phyloP scores from a whole-genome alignment of 64 coral and sea anemone genomes.

The Pocillopora damicornis region DNA sequence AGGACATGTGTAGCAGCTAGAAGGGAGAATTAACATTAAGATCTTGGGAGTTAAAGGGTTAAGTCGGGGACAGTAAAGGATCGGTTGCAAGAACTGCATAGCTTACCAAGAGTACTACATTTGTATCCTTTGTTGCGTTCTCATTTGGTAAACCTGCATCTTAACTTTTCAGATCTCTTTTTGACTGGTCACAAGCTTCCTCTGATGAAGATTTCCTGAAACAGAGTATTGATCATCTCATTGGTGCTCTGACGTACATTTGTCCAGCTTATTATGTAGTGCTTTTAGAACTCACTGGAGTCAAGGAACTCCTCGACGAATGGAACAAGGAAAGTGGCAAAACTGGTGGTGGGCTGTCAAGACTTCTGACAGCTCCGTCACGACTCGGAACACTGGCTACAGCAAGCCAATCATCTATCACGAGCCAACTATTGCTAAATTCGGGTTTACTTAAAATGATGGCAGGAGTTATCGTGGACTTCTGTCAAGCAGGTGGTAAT shows the following conservation, averaged over 20 bases:
- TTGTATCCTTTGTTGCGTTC: no score
- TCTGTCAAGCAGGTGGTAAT: not conserved
- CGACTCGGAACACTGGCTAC: conserved; percentile 53
- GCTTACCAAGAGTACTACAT: no score
- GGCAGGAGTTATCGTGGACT: conserved; percentile 34
- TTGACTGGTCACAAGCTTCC: conserved; percentile 68
- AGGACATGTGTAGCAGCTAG: no score
- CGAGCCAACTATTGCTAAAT: conserved; percentile 44
- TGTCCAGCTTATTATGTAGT: conserved; percentile 51
- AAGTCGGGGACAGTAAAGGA: no score
- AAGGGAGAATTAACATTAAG: no score
- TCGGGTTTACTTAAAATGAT: conserved; percentile 56
- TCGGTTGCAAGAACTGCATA: no score
- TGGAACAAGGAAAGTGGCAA: not conserved
- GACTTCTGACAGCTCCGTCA: conserved; percentile 24
- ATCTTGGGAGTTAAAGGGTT: no score
- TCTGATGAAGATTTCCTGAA: conserved; percentile 64
- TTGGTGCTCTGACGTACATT: conserved; percentile 63
- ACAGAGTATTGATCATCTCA: conserved; percentile 77
- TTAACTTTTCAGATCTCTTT: conserved; percentile 56
- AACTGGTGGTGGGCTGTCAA: not conserved
- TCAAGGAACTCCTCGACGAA: conserved; percentile 17
- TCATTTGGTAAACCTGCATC: no score
- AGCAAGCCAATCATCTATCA: conserved; percentile 51
- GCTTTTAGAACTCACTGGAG: conserved; percentile 64